phyloP scores from a whole-genome alignment of 2,113 vertebrate species.

The Girardinichthys multiradiatus region DNA sequence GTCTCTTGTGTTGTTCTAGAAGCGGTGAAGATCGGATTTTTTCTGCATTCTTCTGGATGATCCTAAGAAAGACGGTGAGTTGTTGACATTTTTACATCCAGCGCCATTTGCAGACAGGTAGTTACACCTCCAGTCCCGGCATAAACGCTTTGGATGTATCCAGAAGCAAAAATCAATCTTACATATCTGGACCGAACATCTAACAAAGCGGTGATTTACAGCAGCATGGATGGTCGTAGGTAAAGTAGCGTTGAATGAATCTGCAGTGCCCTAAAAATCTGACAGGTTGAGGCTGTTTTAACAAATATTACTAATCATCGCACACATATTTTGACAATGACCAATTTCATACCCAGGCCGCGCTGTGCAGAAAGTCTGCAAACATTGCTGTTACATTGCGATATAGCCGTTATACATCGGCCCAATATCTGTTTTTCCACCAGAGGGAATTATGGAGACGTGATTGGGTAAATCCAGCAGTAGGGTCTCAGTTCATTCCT shows the following conservation, averaged over 20 bases:
- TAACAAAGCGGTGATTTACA: background rate
- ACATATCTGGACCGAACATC: background rate
- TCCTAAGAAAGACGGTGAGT: slow-evolving; percentile 36
- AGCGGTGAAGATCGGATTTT: slow-evolving; percentile 8
- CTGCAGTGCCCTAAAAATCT: background rate
- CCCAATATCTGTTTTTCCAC: background rate
- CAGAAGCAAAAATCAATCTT: background rate
- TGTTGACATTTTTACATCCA: slow-evolving; percentile 75
- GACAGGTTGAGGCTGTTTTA: background rate
- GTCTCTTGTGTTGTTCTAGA: too few species aligned
- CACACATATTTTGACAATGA: background rate
- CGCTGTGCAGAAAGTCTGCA: too few species aligned
- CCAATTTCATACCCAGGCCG: too few species aligned
- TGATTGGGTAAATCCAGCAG: background rate
- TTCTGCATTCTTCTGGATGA: slow-evolving; percentile 23
- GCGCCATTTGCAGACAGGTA: slow-evolving; percentile 81
- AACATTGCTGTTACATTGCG: background rate
- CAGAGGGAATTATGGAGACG: background rate
- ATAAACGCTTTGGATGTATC: background rate
- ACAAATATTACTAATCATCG: background rate
- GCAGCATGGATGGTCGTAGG: background rate
- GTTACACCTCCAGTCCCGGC: background rate
- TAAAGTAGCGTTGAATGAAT: background rate
- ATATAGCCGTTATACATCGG: background rate
- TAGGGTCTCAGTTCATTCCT: background rate